Evolutionary conservation across 1,140 invertebrate species (phyloP), one percentile per base, ranked within the genome.

Genomic region (Drosophila nasuta): DNA sequence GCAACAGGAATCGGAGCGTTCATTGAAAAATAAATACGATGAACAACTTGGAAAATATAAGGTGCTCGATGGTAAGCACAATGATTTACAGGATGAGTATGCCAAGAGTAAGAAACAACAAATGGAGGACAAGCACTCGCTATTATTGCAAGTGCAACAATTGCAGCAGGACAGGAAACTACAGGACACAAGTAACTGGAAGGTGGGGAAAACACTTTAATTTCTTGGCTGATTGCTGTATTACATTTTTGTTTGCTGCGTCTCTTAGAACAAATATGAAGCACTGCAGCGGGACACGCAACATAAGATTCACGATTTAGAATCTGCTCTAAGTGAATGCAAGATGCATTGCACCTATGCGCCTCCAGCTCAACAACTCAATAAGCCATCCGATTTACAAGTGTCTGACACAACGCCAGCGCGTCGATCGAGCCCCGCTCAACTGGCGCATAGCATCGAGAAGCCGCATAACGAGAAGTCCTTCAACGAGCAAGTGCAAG

Each of bases 1-100:
- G 70, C 83, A 91, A 71, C 92, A 93, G 67, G 93, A 94, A 59
- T 80, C 77, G n/a, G 78, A 89, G 8, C 90, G 87, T 13, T 92
- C 93, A 45, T 81, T 87, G 5, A 91, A 92, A 51, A 75, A 93
- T 25, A 88, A 92, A 72, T 93, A 93, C 57, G 91, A 89, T 20
- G 92, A 92, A 2, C 75, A 94, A 62, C 75, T 93, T 46, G 93
- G 93, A 46, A 93, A 93, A 66, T 93, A 92, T 63, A 94, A 93
- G 77, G 57, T 93, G 52, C 78, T 94, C 43, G 91, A 94, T 59
- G 65, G 33, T 7, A 85, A 92, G 38, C 69, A 87, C 38, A 59
- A 77, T 11, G 81, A 92, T 5, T 56, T 92, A 20, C 75, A 80
- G 15, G 68, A 77, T 0, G 87, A 92, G 25, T 85, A 77, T 48